These are phyloP conservation scores for Vespertilio murinus DNA, from an alignment of 2,797 vertebrate species.

Conservation along the genomic window DNA sequence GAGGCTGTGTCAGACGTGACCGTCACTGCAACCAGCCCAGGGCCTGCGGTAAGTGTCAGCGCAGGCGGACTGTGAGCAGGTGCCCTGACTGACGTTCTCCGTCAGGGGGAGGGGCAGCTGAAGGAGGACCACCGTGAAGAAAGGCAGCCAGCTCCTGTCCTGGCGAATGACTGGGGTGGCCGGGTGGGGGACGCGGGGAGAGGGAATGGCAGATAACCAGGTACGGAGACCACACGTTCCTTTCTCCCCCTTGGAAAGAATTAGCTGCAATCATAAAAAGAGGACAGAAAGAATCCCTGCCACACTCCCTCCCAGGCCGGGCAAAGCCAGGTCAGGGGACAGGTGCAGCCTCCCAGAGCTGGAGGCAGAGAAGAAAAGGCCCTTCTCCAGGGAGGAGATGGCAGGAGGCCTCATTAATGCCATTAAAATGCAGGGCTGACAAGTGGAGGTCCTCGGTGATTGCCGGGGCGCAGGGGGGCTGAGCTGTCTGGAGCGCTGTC, in stretches of 20 bases:
- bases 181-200: too few relatives aligned
- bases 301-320: neutral
- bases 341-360: neutral
- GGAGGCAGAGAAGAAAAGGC: conserved; percentile 39
- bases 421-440: conserved; percentile 63
- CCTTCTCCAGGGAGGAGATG: conserved; percentile 46
- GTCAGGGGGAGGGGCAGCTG: neutral
- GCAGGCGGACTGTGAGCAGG: fast-evolving
- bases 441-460: neutral
- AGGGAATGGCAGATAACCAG: neutral
- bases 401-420: conserved; percentile 61
- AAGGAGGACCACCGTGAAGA: neutral
- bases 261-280: conserved; percentile 63
- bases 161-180: neutral
- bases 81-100: fast-evolving
- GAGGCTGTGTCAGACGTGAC: neutral
- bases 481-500: conserved; percentile 39
- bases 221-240: neutral
- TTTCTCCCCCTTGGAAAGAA: conserved; percentile 46
- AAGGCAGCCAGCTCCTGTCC: neutral
- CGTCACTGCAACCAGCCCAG: neutral
- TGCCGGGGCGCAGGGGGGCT: neutral
- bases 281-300: conserved; percentile 41
- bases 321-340: conserved; percentile 27
- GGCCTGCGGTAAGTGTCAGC: neutral